Evolutionary conservation across 2,797 vertebrate species (phyloP), one percentile per base, ranked within the genome.

Genomic region (Pogoniulus pusillus): DNA sequence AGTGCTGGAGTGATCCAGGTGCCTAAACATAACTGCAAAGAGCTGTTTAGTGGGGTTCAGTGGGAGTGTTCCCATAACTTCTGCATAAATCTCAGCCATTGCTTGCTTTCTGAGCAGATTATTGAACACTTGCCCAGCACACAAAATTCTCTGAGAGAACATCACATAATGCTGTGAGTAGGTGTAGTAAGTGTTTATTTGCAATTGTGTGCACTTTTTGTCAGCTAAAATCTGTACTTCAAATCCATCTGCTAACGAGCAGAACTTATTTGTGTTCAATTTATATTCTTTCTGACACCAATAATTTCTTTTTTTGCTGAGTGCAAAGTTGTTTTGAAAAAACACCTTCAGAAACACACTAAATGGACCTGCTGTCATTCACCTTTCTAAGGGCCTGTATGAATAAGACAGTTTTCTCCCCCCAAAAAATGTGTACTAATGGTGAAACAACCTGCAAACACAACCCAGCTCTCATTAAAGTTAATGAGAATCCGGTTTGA

Each of bases 391-490:
- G 15, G 57, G 9, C 6, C 45, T 71, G 23, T 59, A 32, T 29
- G 24, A 83, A 68, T 15, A n/a, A 64, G 41, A 51, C 29, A 32
- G 34, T 70, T 73, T 79, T 70, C 22, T 73, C 82, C 58, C 26
- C 6, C 62, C 39, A 5, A 74, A 49, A 78, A 83, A 51, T 71
- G 20, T 51, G 32, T 60, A 26, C 27, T 68, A 32, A 60, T 85
- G 62, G 64, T 59, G 35, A 87, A 74, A 87, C 1, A 8, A 74
- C 30, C 81, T 84, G 75, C 54, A 92, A 64, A 58, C 69, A 72
- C 57, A 80, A 19, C 23, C 27, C 62, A 86, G 13, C 54, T 91
- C 89, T 93, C 69, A 53, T 88, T 95, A 89, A 60, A 68, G 41
- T 57, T 85, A 86, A 84, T 87, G 47, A 34, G 51, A 88, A 75